These are phyloP conservation scores for Drepana falcataria DNA, from an alignment of 2,888 invertebrate genomes.

Conservation along the genomic window DNA sequence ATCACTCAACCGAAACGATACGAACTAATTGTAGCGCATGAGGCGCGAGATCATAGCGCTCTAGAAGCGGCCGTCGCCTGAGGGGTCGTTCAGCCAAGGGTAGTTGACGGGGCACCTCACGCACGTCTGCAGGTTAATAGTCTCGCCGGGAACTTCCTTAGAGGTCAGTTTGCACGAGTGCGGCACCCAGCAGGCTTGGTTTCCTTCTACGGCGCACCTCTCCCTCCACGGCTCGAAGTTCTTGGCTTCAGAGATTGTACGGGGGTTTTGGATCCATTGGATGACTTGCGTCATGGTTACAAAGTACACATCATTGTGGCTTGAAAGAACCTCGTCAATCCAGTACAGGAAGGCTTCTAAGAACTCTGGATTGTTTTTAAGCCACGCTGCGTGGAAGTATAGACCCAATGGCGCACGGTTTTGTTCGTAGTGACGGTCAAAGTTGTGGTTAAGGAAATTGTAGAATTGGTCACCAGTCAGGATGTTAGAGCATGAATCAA, in stretches of 20 bases:
- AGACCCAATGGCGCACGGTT: slow-evolving; percentile 93
- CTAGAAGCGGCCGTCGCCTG: slow-evolving; percentile 92
- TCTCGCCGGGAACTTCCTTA: slow-evolving; percentile 96
- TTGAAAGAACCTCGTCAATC: slow-evolving; percentile 92
- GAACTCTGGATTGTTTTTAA: slow-evolving; percentile 94
- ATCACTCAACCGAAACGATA: slow-evolving; percentile 56
- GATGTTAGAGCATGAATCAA: slow-evolving; percentile 96
- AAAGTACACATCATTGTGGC: slow-evolving; percentile 95
- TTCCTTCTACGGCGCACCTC: slow-evolving; percentile 93
- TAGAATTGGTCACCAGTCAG: slow-evolving; percentile 95
- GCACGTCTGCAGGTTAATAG: slow-evolving; percentile 95
- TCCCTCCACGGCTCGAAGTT: slow-evolving; percentile 97
- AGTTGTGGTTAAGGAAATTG: slow-evolving; percentile 95
- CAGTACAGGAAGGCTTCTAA: slow-evolving; percentile 95
- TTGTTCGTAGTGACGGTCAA: slow-evolving; percentile 93
- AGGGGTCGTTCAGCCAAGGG: slow-evolving; percentile 96
- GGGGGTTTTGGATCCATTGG: slow-evolving; percentile 96
- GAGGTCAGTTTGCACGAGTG: slow-evolving; percentile 94
- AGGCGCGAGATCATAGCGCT: slow-evolving; percentile 67
- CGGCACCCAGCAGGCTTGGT: slow-evolving; percentile 91
- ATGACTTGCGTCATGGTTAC: slow-evolving; percentile 98
- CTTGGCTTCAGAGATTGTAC: slow-evolving; percentile 89
- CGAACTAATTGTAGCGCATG: slow-evolving; percentile 63
- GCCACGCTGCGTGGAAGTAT: slow-evolving; percentile 96
- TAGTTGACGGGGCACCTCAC: slow-evolving; percentile 96